These are phyloP conservation scores for Reticulitermes speratus DNA, from an alignment of 1,140 invertebrate genomes.

Conservation along the genomic window DNA sequence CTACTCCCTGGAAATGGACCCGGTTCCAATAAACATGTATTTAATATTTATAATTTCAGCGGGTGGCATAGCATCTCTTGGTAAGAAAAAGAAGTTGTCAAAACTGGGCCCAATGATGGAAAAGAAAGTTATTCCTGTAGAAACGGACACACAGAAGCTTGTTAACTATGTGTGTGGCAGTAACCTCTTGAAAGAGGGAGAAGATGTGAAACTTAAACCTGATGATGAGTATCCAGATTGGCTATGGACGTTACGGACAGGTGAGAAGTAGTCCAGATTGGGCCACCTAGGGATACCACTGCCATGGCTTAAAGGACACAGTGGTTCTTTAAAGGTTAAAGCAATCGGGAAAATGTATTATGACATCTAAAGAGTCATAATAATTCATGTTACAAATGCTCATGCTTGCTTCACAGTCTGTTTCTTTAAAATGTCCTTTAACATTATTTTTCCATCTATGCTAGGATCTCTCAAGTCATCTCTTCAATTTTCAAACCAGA, in stretches of 20 bases:
- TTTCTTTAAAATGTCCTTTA: no score
- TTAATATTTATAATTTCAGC: neutral
- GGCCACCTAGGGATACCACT: no score
- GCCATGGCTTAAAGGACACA: no score
- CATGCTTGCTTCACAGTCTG: no score
- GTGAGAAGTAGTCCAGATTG: conserved; percentile 37
- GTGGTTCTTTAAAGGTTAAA: neutral
- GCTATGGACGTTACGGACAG: conserved; percentile 76
- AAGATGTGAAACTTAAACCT: conserved; percentile 80
- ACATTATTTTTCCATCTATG: no score
- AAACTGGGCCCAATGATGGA: conserved; percentile 47
- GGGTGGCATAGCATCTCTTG: conserved; percentile 14
- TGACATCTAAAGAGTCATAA: no score
- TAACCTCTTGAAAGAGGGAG: conserved; percentile 71
- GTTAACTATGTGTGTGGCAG: conserved; percentile 82
- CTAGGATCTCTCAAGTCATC: no score
- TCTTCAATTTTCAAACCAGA: no score
- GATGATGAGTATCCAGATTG: conserved; percentile 92
- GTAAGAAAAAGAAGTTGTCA: conserved; percentile 28
- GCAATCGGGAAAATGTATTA: neutral
- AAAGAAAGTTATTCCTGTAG: conserved; percentile 77
- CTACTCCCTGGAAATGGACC: no score
- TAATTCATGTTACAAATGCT: no score
- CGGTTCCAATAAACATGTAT: no score
- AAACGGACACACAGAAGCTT: conserved; percentile 80